A percentile compares a stretch with the other conserved stretches of the same genome.
Evolutionary conservation across 2,888 invertebrate species (phyloP).

Genomic region (Tiphia femorata): DNA sequence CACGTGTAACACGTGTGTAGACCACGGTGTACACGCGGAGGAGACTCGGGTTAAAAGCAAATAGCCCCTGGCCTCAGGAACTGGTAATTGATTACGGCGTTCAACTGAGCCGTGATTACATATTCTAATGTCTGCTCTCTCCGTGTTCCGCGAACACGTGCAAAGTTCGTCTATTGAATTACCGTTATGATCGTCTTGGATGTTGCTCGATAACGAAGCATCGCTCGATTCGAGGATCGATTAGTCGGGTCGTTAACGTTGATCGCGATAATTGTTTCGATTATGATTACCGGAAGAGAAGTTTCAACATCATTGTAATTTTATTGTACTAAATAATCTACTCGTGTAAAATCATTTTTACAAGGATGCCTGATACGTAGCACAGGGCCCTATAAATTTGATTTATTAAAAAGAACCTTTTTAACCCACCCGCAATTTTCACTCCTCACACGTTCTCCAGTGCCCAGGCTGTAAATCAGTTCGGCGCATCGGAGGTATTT

Average conservation of each 20-base stretch:
- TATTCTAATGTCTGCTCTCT: conserved; percentile 48
- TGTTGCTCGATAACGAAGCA: not conserved
- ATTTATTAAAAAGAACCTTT: too few relatives aligned
- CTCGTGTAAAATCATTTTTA: too few relatives aligned
- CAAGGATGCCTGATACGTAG: too few relatives aligned
- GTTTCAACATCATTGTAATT: too few relatives aligned
- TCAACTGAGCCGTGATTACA: conserved; percentile 47
- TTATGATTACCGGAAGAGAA: too few relatives aligned
- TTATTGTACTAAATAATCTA: too few relatives aligned
- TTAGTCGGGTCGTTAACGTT: too few relatives aligned
- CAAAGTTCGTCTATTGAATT: conserved; percentile 26
- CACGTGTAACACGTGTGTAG: not conserved
- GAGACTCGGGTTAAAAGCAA: conserved; percentile 47
- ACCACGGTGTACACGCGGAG: not conserved
- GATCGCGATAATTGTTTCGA: too few relatives aligned
- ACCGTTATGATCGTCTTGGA: conserved; percentile 3
- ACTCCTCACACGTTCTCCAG: not conserved
- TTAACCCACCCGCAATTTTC: conserved; percentile 2
- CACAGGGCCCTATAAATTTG: too few relatives aligned
- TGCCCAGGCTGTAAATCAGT: conserved; percentile 63
- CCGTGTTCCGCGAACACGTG: conserved; percentile 19
- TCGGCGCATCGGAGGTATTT: conserved; percentile 64
- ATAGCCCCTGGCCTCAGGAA: conserved; percentile 52
- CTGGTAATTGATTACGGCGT: conserved; percentile 57
- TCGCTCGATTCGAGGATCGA: not conserved